Conservation (phyloP, 2,888 invertebrate species). For the Macrosoma leucophasiata region DNA sequence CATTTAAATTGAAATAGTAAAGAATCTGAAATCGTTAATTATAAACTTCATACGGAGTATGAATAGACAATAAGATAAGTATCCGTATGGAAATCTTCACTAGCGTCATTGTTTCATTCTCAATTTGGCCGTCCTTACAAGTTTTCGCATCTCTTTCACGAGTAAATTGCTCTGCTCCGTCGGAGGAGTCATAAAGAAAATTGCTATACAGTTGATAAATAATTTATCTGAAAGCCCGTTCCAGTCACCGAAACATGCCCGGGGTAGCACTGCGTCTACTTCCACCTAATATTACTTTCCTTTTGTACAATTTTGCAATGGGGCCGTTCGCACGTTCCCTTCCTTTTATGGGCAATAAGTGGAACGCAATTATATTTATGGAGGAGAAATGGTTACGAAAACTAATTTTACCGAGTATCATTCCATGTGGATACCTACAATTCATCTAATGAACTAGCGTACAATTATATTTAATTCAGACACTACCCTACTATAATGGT, state of each 20-base stretch:
- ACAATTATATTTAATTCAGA: constrained; percentile 13
- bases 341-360: constrained; percentile 75
- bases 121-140: constrained; percentile 70
- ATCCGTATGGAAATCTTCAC: constrained; percentile 61
- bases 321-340: constrained; percentile 73
- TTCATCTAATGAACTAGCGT: constrained; percentile 32
- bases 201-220: constrained; percentile 77
- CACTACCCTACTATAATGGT: constrained; percentile 2
- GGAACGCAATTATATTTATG: constrained; percentile 76
- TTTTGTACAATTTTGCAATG: constrained; percentile 76
- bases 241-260: constrained; percentile 71
- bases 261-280: constrained; percentile 60
- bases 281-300: constrained; percentile 73
- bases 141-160: constrained; percentile 73
- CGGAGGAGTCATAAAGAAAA: constrained; percentile 76
- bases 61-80: too few relatives aligned
- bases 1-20: too few relatives aligned
- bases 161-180: constrained; percentile 73
- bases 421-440: constrained; percentile 36
- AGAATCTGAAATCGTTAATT: too few relatives aligned
- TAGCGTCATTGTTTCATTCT: constrained; percentile 60
- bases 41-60: too few relatives aligned
- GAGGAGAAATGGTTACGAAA: constrained; percentile 65
- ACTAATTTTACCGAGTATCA: constrained; percentile 67
- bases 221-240: constrained; percentile 74